These are phyloP conservation scores for Medauroidea extradentata DNA, from an alignment of 1,140 invertebrate species.

Conservation along the genomic window DNA sequence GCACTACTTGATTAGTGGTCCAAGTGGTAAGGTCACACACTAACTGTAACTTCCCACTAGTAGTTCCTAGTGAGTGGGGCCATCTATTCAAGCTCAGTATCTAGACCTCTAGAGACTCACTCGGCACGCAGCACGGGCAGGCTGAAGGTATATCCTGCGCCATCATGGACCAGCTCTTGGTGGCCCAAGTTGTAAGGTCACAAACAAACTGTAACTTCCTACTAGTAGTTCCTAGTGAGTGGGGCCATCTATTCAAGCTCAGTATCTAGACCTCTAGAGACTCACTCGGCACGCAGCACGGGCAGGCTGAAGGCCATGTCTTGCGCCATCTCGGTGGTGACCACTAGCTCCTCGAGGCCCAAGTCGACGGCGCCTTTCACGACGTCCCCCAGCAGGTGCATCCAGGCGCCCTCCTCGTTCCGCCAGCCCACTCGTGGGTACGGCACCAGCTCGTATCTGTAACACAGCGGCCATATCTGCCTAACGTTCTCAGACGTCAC, in stretches of 20 bases:
- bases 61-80: too few species aligned
- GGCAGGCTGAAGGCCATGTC: constrained; percentile 56
- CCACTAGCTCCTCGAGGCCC: constrained; percentile 54
- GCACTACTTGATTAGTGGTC: too few species aligned
- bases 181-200: too few species aligned
- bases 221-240: too few species aligned
- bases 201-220: too few species aligned
- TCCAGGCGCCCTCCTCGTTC: constrained; percentile 53
- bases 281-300: constrained; percentile 54
- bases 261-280: too few species aligned
- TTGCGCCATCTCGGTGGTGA: constrained; percentile 45
- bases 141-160: constrained; percentile 53
- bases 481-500: too few species aligned
- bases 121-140: constrained; percentile 55
- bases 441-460: constrained; percentile 43
- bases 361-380: constrained; percentile 51
- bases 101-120: constrained; percentile 45
- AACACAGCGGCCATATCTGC: too few species aligned
- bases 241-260: too few species aligned
- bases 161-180: constrained; percentile 52
- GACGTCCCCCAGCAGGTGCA: constrained; percentile 53
- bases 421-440: constrained; percentile 52
- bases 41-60: too few species aligned
- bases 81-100: too few species aligned
- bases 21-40: too few species aligned